Conservation (phyloP, 2,888 invertebrate genomes). For the Chalcosyrphus nemorum region DNA sequence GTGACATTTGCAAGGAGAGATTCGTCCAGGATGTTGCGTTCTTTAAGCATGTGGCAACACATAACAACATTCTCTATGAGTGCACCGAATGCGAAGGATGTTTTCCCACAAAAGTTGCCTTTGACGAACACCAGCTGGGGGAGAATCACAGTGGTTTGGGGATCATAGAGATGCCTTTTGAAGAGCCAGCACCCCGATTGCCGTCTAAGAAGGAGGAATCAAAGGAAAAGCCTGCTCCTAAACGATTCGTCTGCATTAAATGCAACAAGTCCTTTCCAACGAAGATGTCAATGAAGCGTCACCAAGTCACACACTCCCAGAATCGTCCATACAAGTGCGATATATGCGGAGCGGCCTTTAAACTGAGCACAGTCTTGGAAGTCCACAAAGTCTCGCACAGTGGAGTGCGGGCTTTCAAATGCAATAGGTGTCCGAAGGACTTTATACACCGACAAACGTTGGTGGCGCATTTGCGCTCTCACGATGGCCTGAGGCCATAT, state of each 20-base stretch:
- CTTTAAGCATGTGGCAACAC: slow-evolving; percentile 85
- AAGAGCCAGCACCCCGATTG: not conserved
- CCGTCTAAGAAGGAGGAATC: not conserved
- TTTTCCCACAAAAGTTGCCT: slow-evolving; percentile 83
- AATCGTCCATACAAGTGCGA: slow-evolving; percentile 86
- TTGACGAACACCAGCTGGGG: slow-evolving; percentile 84
- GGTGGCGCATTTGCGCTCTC: slow-evolving; percentile 90
- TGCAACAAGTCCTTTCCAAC: slow-evolving; percentile 90
- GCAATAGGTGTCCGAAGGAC: slow-evolving; percentile 72
- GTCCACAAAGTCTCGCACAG: slow-evolving; percentile 87
- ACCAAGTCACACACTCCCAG: slow-evolving; percentile 91
- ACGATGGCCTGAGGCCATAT: slow-evolving; percentile 98
- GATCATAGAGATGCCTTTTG: slow-evolving; percentile 78
- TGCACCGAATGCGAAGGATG: slow-evolving; percentile 83
- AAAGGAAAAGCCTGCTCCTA: slow-evolving; percentile 75
- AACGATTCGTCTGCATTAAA: slow-evolving; percentile 88
- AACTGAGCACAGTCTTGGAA: slow-evolving; percentile 45
- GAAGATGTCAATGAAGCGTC: slow-evolving; percentile 87
- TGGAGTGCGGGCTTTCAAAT: slow-evolving; percentile 81
- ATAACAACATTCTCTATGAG: slow-evolving; percentile 85
- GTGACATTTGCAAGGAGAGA: slow-evolving; percentile 83
- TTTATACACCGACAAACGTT: slow-evolving; percentile 73
- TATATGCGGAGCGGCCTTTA: slow-evolving; percentile 81
- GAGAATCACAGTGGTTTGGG: slow-evolving; percentile 84
- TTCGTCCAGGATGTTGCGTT: slow-evolving; percentile 83